These are phyloP conservation scores for Aphelinus certus DNA, from an alignment of 1,140 invertebrate genomes.

Conservation along the genomic window DNA sequence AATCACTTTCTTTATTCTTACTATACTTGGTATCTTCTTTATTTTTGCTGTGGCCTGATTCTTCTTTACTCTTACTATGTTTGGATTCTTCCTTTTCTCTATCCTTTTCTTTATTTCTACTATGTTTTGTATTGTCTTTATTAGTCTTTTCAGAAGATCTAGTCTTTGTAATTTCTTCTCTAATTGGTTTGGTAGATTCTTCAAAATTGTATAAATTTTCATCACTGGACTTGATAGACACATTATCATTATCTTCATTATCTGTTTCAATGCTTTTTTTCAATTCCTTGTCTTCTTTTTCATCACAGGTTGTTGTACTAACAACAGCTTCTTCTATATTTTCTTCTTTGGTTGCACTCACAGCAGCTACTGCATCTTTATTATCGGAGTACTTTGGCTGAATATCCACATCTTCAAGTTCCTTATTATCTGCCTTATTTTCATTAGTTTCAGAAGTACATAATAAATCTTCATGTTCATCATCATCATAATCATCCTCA, in stretches of 20 bases:
- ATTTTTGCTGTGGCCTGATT: conserved; percentile 34
- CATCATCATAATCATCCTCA: background rate
- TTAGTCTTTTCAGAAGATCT: conserved; percentile 35
- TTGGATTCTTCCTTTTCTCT: conserved; percentile 42
- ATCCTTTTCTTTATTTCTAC: conserved; percentile 42
- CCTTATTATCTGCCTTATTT: conserved; percentile 40
- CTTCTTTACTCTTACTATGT: conserved; percentile 18
- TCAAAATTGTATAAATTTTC: conserved; percentile 36
- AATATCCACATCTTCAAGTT: conserved; percentile 51
- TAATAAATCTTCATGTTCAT: background rate
- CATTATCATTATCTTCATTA: conserved; percentile 21
- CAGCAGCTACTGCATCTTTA: conserved; percentile 40
- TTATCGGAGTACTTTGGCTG: conserved; percentile 60
- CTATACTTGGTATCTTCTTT: conserved; percentile 41
- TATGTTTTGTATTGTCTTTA: conserved; percentile 19
- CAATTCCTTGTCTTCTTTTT: conserved; percentile 40
- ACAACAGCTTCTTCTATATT: conserved; percentile 39
- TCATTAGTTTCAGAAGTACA: conserved; percentile 26
- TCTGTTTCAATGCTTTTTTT: conserved; percentile 18
- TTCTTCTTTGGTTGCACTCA: conserved; percentile 47
- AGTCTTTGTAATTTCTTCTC: conserved; percentile 31
- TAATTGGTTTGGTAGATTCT: conserved; percentile 32
- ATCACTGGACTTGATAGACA: conserved; percentile 9
- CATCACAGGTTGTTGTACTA: conserved; percentile 38
- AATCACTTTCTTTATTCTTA: conserved; percentile 41